Percentiles rank a stretch among this genome's conserved stretches.
phyloP scores from a whole-genome alignment of 2,888 invertebrate genomes.

The Apantesis nais region DNA sequence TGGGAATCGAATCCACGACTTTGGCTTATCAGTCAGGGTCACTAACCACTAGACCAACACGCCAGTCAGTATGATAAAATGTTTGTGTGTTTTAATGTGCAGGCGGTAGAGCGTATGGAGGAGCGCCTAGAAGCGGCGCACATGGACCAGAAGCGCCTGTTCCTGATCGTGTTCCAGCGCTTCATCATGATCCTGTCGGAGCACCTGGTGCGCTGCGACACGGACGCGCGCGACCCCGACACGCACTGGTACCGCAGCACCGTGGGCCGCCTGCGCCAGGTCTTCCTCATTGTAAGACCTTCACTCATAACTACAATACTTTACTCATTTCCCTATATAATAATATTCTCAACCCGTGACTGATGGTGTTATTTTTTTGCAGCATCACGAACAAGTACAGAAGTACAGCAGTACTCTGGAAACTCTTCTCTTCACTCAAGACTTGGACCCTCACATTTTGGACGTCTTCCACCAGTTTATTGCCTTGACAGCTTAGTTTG shows the following conservation, averaged over 20 bases:
- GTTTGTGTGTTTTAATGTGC: not conserved
- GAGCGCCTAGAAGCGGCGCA: slow-evolving; percentile 97
- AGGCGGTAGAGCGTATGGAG: slow-evolving; percentile 98
- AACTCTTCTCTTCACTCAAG: slow-evolving; percentile 97
- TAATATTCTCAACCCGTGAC: not conserved
- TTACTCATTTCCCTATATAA: no score
- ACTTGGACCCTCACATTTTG: slow-evolving; percentile 97
- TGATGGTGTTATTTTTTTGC: slow-evolving; percentile 65
- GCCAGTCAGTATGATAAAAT: not conserved
- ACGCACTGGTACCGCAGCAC: slow-evolving; percentile 99
- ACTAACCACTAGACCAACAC: no score
- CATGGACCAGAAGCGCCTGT: slow-evolving; percentile 98
- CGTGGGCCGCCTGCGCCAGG: slow-evolving; percentile 96
- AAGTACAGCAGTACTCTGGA: slow-evolving; percentile 98
- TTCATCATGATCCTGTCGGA: slow-evolving; percentile 99
- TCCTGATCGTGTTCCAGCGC: slow-evolving; percentile 98
- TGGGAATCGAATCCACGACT: no score
- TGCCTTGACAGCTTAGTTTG: slow-evolving; percentile 88
- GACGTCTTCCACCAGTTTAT: slow-evolving; percentile 99
- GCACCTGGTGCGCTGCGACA: slow-evolving; percentile 96
- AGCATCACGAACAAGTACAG: slow-evolving; percentile 99
- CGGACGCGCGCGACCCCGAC: slow-evolving; percentile 96
- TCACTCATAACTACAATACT: not conserved
- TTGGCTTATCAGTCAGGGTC: no score
- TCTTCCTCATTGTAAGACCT: slow-evolving; percentile 93